Percentiles rank a stretch among this genome's conserved stretches.
phyloP scores from a whole-genome alignment of 2,888 invertebrate genomes.

The Cerastis rubricosa region DNA sequence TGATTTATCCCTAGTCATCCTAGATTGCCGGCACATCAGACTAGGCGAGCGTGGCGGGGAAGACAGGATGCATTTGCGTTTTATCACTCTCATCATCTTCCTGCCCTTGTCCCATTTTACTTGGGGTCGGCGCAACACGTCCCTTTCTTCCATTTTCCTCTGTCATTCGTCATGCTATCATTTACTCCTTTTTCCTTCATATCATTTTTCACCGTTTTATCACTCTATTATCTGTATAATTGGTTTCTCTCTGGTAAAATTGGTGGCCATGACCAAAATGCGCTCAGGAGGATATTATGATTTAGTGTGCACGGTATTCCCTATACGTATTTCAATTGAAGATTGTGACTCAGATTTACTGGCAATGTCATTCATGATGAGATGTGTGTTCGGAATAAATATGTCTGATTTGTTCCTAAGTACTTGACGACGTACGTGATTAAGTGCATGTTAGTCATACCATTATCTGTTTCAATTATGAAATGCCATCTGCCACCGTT shows the following conservation, averaged over 20 bases:
- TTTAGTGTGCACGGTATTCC: conserved; percentile 31
- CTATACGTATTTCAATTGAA: conserved; percentile 50
- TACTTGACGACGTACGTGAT: conserved; percentile 49
- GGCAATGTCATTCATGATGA: conserved; percentile 58
- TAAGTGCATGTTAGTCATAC: conserved; percentile 34
- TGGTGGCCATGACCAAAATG: neutral
- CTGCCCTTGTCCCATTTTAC: no score
- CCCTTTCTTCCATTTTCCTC: no score
- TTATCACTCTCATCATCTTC: no score
- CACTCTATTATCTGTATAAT: neutral
- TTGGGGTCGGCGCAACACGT: no score
- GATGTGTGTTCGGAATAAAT: conserved; percentile 53
- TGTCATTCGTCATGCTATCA: no score
- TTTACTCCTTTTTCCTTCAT: no score
- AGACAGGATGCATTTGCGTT: neutral
- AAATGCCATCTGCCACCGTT: conserved; percentile 30
- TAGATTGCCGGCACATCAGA: fast-evolving
- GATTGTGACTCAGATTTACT: conserved; percentile 54
- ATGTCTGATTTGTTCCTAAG: conserved; percentile 47
- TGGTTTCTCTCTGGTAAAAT: neutral
- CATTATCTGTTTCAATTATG: conserved; percentile 26
- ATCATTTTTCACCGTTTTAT: no score
- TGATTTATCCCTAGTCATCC: fast-evolving
- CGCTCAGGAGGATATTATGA: conserved; percentile 7
- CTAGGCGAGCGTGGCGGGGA: no score